Percentiles rank a stretch among this genome's conserved stretches.
These are phyloP conservation scores for Rhingia campestris DNA, from an alignment of 2,888 invertebrate species.

Conservation along the genomic window DNA sequence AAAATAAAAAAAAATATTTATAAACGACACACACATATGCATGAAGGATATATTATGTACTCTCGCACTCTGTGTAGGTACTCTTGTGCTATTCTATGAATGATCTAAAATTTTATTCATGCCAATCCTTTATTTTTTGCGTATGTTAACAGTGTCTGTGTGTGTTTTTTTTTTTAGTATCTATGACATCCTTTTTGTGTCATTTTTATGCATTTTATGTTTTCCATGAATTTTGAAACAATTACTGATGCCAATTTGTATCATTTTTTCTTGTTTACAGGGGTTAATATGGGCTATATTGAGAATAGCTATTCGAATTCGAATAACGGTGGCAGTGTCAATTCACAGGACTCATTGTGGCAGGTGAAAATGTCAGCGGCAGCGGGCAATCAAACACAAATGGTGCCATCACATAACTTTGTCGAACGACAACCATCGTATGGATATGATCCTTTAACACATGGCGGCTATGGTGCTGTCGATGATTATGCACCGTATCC, in stretches of 20 bases:
- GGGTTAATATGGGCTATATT: conserved; percentile 94
- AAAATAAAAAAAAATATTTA: background rate
- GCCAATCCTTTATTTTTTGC: no score
- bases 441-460: conserved; percentile 90
- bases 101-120: no score
- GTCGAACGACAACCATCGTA: conserved; percentile 88
- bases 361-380: conserved; percentile 95
- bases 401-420: conserved; percentile 85
- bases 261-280: conserved; percentile 82
- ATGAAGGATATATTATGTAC: conserved; percentile 24
- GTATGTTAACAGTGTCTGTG: background rate
- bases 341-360: conserved; percentile 97
- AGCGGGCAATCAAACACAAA: conserved; percentile 87
- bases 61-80: conserved; percentile 4
- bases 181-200: background rate
- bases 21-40: conserved; percentile 26
- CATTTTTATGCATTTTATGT: background rate
- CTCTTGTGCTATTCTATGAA: background rate
- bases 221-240: background rate
- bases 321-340: conserved; percentile 96
- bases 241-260: background rate
- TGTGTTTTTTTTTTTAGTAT: background rate
- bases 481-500: conserved; percentile 94
- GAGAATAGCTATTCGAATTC: conserved; percentile 96
- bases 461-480: conserved; percentile 91